Evolutionary conservation across 2,888 invertebrate species (phyloP).

Genomic region (Drosophila nigritarsus): DNA sequence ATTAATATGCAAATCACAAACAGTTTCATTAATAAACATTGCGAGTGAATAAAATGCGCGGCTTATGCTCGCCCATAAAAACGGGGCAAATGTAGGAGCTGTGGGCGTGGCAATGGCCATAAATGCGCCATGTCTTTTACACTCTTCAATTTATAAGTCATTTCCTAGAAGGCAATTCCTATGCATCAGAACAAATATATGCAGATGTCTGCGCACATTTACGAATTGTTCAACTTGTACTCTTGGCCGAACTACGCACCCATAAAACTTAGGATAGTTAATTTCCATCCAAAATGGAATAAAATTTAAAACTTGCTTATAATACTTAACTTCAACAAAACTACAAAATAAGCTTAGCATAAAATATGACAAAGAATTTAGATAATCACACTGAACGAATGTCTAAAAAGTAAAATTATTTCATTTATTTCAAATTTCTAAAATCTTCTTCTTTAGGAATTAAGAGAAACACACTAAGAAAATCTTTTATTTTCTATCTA

Average conservation of each 20-base stretch:
- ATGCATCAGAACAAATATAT: conserved; percentile 51
- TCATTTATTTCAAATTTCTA: neutral
- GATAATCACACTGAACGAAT: neutral
- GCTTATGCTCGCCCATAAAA: conserved; percentile 76
- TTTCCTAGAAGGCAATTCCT: conserved; percentile 62
- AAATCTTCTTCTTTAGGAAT: neutral
- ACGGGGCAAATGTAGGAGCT: conserved; percentile 10
- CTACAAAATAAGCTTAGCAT: neutral
- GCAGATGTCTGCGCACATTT: conserved; percentile 56
- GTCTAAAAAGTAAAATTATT: neutral
- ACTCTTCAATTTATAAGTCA: conserved; percentile 52
- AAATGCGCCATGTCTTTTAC: conserved; percentile 47
- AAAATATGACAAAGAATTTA: neutral
- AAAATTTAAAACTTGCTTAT: neutral
- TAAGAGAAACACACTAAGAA: no score
- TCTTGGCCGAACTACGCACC: neutral
- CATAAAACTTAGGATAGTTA: neutral
- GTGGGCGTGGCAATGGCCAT: conserved; percentile 29
- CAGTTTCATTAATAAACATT: conserved; percentile 83
- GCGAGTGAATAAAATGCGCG: conserved; percentile 71
- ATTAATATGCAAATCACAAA: conserved; percentile 83
- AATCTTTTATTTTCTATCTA: no score
- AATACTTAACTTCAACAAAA: neutral
- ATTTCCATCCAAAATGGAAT: neutral
- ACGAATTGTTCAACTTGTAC: conserved; percentile 12